Conservation (phyloP, 2,113 vertebrate species). For the Grammatotria lemairii region DNA sequence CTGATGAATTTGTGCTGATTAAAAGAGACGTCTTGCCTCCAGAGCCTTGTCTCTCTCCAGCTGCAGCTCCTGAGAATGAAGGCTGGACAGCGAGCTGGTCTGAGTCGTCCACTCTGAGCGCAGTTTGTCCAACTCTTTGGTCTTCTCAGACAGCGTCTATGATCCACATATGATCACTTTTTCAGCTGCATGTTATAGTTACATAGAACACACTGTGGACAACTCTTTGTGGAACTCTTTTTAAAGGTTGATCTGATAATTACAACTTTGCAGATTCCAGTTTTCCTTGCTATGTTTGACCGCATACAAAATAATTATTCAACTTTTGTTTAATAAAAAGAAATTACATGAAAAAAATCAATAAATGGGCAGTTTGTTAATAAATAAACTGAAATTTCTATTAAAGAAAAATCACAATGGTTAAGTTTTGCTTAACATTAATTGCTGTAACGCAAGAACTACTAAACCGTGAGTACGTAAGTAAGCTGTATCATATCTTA, state of each 20-base stretch:
- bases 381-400: not conserved
- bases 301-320: not conserved
- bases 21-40: constrained; percentile 15
- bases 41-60: constrained; percentile 76
- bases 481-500: not conserved
- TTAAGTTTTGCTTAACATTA: not conserved
- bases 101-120: constrained; percentile 80
- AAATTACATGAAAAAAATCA: not conserved
- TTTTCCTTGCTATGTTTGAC: not conserved
- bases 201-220: not conserved
- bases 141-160: constrained; percentile 82
- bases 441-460: not conserved
- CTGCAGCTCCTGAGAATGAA: constrained; percentile 79
- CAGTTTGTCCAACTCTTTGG: constrained; percentile 81
- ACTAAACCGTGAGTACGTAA: not conserved
- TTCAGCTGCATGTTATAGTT: not conserved
- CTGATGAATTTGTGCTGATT: not conserved
- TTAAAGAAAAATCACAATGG: not conserved
- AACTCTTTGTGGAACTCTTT: not conserved
- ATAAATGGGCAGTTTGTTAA: not conserved
- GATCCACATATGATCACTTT: not conserved
- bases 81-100: constrained; percentile 71
- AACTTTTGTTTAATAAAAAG: not conserved
- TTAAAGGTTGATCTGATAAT: not conserved
- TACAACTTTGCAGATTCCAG: not conserved